Conservation (phyloP, 2,888 invertebrate species). For the Prenolepis imparis region DNA sequence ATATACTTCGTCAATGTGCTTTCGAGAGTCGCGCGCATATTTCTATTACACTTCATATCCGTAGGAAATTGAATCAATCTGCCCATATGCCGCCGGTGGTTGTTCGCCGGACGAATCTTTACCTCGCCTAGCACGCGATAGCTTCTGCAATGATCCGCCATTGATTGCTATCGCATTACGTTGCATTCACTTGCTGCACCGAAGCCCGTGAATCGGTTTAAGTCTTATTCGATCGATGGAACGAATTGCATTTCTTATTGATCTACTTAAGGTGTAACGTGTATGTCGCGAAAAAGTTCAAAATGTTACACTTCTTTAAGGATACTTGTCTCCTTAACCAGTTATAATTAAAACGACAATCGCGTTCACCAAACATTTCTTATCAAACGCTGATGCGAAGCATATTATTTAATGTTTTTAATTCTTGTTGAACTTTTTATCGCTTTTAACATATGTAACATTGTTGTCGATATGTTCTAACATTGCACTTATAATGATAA, state of each 20-base stretch:
- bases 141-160: slow-evolving; percentile 71
- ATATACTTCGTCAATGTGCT: slow-evolving; percentile 50
- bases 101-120: slow-evolving; percentile 51
- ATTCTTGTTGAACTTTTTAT: too few relatives aligned
- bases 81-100: slow-evolving; percentile 59
- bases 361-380: neutral
- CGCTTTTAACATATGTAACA: too few relatives aligned
- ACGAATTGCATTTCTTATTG: slow-evolving; percentile 35
- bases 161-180: slow-evolving; percentile 75
- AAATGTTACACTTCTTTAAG: too few relatives aligned
- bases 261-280: neutral
- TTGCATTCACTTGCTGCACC: slow-evolving; percentile 67
- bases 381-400: neutral
- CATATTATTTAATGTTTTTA: too few relatives aligned
- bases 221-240: slow-evolving; percentile 60
- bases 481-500: too few relatives aligned
- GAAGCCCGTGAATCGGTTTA: slow-evolving; percentile 65
- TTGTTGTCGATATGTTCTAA: too few relatives aligned
- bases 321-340: too few relatives aligned
- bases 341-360: neutral
- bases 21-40: slow-evolving; percentile 51
- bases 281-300: neutral
- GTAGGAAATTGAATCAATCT: slow-evolving; percentile 58
- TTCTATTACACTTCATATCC: slow-evolving; percentile 60
- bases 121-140: slow-evolving; percentile 67